phyloP scores from a whole-genome alignment of 2,888 invertebrate genomes.

The Actias luna region DNA sequence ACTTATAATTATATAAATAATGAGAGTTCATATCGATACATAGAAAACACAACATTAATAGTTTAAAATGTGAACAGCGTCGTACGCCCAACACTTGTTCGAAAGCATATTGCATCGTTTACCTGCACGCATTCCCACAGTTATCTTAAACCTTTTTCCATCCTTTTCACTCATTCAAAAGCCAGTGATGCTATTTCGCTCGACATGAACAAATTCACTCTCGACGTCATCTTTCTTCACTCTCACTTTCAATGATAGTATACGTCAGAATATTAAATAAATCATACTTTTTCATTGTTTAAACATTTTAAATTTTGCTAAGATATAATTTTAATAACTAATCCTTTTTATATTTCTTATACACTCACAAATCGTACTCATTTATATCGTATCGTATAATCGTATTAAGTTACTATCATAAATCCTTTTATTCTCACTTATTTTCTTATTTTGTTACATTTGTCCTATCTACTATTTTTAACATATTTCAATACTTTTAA shows the following conservation, averaged over 20 bases:
- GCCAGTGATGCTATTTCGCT: slow-evolving; percentile 32
- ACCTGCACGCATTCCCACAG: slow-evolving; percentile 75
- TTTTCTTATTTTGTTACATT: too few species aligned
- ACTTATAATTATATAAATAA: too few species aligned
- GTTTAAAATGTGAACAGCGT: slow-evolving; percentile 8
- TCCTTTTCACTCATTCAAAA: slow-evolving; percentile 41
- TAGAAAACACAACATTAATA: slow-evolving; percentile 1
- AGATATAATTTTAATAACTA: too few species aligned
- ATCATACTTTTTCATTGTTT: background rate
- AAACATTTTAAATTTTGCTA: background rate
- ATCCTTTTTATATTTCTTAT: background rate
- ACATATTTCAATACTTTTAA: too few species aligned
- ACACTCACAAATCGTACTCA: background rate
- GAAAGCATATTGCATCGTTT: slow-evolving; percentile 58
- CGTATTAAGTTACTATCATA: too few species aligned
- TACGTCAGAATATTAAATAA: slow-evolving; percentile 42
- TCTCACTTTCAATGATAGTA: slow-evolving; percentile 72
- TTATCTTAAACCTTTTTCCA: slow-evolving; percentile 39
- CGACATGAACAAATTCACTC: slow-evolving; percentile 48
- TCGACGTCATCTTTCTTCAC: slow-evolving; percentile 78
- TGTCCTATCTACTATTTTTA: too few species aligned
- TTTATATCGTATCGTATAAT: background rate
- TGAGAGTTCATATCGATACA: background rate
- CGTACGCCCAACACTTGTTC: slow-evolving; percentile 31
- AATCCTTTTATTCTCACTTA: too few species aligned